These are phyloP conservation scores for Haemorhous mexicanus DNA, from an alignment of 2,113 vertebrate genomes.

Conservation along the genomic window DNA sequence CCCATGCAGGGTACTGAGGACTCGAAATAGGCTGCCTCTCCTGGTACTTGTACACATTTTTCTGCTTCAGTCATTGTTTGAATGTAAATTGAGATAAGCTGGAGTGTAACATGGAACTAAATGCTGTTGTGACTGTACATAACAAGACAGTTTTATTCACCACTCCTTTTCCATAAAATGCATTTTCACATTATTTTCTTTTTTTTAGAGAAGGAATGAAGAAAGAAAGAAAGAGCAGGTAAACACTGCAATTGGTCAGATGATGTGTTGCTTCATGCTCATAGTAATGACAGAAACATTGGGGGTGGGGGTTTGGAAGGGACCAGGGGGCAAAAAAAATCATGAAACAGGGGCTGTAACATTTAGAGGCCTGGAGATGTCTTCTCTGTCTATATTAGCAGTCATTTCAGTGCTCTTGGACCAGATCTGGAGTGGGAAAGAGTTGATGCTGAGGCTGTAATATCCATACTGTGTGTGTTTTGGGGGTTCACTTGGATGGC, in stretches of 20 bases:
- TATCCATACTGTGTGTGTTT: background rate
- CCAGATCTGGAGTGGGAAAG: background rate
- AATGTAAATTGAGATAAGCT: background rate
- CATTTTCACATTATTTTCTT: background rate
- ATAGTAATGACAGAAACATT: background rate
- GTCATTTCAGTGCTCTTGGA: background rate
- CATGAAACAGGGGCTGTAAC: background rate
- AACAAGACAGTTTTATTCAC: background rate
- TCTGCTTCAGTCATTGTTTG: background rate
- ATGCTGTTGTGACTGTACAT: background rate
- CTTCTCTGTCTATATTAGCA: background rate
- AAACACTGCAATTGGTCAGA: background rate
- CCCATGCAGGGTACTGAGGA: background rate
- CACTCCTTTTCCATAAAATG: background rate
- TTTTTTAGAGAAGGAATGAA: background rate
- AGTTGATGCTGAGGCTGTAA: background rate
- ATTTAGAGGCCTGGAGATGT: background rate
- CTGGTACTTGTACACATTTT: background rate
- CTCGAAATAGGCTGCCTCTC: background rate
- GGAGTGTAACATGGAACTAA: background rate
- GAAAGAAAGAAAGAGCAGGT: background rate
- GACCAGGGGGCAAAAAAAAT: background rate
- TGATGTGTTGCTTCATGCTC: background rate
- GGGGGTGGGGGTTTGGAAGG: rapidly evolving
- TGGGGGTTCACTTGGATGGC: background rate